Evolutionary conservation across 2,113 vertebrate genomes (phyloP).

Genomic region (Siphamia tubifer): DNA sequence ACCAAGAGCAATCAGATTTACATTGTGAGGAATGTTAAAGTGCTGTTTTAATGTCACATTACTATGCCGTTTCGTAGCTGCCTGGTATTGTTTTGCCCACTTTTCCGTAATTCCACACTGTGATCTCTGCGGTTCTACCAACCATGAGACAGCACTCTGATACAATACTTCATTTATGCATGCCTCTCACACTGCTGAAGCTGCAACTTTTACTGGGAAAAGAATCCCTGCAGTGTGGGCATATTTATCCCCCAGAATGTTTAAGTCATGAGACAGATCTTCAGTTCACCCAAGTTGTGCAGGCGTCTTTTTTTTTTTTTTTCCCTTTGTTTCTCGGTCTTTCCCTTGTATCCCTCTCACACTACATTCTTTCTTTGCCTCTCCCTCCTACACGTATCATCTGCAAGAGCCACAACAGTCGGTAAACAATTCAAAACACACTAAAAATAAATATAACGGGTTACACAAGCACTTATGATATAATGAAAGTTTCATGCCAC

Average conservation of each 20-base stretch:
- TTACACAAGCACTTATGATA: not conserved
- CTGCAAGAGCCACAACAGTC: conserved; percentile 29
- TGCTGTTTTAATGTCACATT: too few relatives aligned
- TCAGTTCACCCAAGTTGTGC: conserved; percentile 43
- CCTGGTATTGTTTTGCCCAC: conserved; percentile 19
- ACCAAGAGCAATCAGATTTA: too few relatives aligned
- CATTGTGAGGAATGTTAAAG: too few relatives aligned
- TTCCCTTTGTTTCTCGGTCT: conserved; percentile 11
- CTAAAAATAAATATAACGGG: conserved; percentile 17
- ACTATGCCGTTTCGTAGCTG: too few relatives aligned
- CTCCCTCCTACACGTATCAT: conserved; percentile 25
- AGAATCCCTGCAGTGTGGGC: conserved; percentile 65
- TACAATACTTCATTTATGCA: conserved; percentile 73
- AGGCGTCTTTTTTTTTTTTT: conserved; percentile 38
- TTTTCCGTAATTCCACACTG: conserved; percentile 5
- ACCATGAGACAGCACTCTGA: conserved; percentile 49
- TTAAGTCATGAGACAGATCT: conserved; percentile 74
- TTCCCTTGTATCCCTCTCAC: conserved; percentile 3
- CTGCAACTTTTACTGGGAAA: conserved; percentile 61
- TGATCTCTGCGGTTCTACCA: conserved; percentile 11
- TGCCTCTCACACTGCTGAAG: conserved; percentile 65
- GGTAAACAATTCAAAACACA: conserved; percentile 28
- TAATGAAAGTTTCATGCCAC: conserved; percentile 1
- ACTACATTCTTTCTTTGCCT: conserved; percentile 7
- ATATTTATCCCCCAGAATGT: conserved; percentile 70